phyloP scores from a whole-genome alignment of 2,113 vertebrate species.

The Gymnogyps californianus region DNA sequence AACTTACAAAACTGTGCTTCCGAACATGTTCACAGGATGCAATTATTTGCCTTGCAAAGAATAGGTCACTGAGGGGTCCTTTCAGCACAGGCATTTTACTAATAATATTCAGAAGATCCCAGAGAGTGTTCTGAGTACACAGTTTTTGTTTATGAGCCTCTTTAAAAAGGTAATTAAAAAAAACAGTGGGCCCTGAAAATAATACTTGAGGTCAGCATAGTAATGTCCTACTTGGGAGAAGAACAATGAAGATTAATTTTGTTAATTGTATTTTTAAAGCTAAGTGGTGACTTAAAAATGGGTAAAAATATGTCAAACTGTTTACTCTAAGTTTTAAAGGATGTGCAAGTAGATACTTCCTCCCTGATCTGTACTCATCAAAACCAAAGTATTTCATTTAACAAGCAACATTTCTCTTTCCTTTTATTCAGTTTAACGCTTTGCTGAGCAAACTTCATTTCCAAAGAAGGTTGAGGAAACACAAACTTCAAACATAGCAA shows the following conservation, averaged over 20 bases:
- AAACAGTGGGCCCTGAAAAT: neutral
- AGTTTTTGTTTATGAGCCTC: neutral
- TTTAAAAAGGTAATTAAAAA: neutral
- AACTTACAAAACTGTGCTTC: neutral
- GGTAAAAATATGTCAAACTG: neutral
- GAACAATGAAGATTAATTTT: neutral
- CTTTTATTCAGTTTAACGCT: neutral
- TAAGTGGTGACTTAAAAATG: neutral
- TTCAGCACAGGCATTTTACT: neutral
- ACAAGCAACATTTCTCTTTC: neutral
- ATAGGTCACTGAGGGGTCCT: neutral
- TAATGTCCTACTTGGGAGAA: neutral
- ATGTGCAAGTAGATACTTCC: neutral
- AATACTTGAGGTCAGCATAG: neutral
- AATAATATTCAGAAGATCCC: neutral
- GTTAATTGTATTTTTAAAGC: neutral
- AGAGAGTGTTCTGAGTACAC: neutral
- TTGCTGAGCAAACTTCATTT: neutral
- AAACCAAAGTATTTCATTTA: neutral
- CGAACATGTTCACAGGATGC: neutral
- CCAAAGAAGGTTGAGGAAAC: neutral
- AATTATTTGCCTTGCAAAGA: neutral
- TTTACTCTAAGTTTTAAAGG: neutral
- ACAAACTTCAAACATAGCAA: neutral
- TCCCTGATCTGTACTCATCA: neutral